Evolutionary conservation across 2,113 vertebrate species (phyloP).

Genomic region (Todiramphus saurophagus): DNA sequence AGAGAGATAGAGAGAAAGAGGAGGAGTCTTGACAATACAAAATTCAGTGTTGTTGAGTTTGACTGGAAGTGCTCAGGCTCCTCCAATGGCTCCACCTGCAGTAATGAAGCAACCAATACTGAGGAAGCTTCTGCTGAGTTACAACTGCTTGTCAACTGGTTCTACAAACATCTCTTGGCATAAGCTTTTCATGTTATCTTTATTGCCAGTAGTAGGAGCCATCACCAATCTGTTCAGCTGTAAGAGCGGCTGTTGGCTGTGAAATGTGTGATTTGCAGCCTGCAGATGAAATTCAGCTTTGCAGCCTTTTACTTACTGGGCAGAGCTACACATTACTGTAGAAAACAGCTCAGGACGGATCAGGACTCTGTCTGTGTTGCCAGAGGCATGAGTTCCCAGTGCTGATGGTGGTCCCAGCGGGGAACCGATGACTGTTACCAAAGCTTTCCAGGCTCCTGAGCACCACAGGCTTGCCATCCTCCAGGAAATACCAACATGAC

Average conservation of each 20-base stretch:
- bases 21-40: neutral
- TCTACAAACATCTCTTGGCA: neutral
- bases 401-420: neutral
- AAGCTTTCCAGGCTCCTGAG: neutral
- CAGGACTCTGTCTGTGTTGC: neutral
- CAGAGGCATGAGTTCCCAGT: neutral
- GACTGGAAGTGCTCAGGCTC: neutral
- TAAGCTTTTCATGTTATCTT: neutral
- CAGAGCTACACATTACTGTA: neutral
- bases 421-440: neutral
- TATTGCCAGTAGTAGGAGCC: neutral
- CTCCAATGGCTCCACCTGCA: neutral
- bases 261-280: neutral
- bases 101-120: neutral
- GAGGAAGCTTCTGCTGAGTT: neutral
- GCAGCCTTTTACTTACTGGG: neutral
- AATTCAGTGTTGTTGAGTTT: neutral
- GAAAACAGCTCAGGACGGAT: neutral
- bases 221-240: neutral
- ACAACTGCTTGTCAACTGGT: neutral
- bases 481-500: neutral
- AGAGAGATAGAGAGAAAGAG: neutral
- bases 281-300: neutral
- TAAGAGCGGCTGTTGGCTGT: neutral
- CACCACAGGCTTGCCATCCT: fast-evolving